A percentile compares a stretch with the other conserved stretches of the same genome.
Evolutionary conservation across 2,797 vertebrate species (phyloP).

Genomic region (Threskiornis aethiopicus): DNA sequence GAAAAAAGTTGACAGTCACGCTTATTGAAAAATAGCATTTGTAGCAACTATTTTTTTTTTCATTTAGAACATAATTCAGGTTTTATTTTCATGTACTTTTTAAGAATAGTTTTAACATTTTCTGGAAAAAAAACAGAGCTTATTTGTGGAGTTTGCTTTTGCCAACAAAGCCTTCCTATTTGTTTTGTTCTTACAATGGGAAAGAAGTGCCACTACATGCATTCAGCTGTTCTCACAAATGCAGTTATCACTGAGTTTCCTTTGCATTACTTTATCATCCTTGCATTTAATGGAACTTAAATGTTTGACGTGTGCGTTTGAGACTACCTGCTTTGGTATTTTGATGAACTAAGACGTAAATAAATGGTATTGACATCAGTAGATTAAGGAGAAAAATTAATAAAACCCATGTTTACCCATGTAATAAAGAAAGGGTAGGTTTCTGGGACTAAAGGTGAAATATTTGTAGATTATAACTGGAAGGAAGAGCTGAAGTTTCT

Average conservation of each 20-base stretch:
- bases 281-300: neutral
- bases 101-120: fast-evolving
- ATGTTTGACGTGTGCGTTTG: neutral
- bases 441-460: neutral
- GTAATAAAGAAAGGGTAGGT: neutral
- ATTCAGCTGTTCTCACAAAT: neutral
- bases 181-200: neutral
- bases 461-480: neutral
- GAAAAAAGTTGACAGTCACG: neutral
- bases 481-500: neutral
- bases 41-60: neutral
- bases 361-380: neutral
- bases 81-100: neutral
- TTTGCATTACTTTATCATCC: neutral
- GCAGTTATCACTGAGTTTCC: neutral
- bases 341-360: neutral
- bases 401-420: neutral
- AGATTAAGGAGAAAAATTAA: neutral
- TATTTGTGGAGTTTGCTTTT: neutral
- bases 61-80: neutral
- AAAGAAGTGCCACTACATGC: neutral
- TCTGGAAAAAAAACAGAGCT: fast-evolving
- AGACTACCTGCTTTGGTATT: neutral
- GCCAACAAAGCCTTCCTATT: neutral
- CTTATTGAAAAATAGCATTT: neutral